Base-by-base conservation (phyloP, 1,140 invertebrate genomes). In the Zaprionus gabonicus region DNA sequence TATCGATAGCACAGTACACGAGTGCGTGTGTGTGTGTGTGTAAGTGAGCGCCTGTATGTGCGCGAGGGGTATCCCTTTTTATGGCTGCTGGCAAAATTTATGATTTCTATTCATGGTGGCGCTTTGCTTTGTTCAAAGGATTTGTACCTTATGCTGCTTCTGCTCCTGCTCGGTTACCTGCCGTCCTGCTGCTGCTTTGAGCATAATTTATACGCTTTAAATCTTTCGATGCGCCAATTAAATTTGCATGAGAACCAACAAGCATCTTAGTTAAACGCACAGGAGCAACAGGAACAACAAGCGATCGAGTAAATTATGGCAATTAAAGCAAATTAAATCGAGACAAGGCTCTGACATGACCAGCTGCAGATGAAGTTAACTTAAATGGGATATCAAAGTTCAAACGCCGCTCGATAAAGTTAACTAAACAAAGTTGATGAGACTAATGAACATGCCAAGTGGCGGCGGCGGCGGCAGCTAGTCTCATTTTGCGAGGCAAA, bases 11-110 rank as follows among this genome's bases (percentile, higher is more conserved):
- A 75, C 60, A 76, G 15, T 10, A 17, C 27, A 15, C 27, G 3
- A 15, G 12, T 20, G 60, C 3, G 41, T 62, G 25, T 34, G 41
- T 17, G 28, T 49, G 12, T 59, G 23, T 44, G 17, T 34, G 46
- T 20, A 46, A 20, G 55, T 20, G 7, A 7, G 55, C 20, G 55
- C 9, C 28, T 34, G 55, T 34, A 3, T 34, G 55, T 34, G 55
- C n/a, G 17, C 15, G 27, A 15, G 34, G 23, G 63, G 71, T 76
- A 60, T 78, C 63, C 44, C 60, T 60, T 71, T 88, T 90, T 88
- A 88, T 88, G 85, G 81, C 85, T 88, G 72, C 81, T 85, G 81
- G 84, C 85, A 82, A 90, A 85, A 88, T 90, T 90, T 88, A 88
- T 88, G 84, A 84, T 84, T 88, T 84, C 85, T 74, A 82, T 76